Base-by-base conservation (phyloP, 2,888 invertebrate genomes). In the Marronus borbonicus region DNA sequence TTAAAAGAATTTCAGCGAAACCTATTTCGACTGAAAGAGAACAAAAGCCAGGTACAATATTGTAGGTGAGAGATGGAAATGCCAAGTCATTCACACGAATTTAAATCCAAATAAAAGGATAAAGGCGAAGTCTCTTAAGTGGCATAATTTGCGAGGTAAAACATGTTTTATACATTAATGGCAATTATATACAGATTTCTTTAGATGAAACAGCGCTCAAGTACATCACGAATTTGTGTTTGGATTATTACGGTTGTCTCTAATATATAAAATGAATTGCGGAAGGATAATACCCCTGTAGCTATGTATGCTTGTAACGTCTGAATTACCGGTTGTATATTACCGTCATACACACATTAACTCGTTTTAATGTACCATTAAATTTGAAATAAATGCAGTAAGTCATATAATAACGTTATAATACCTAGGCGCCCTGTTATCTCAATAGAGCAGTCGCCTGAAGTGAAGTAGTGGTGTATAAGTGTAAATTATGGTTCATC, bases 381-480 rank as follows among this genome's bases (percentile, higher is more conserved):
- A 70, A 70, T 70, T 70, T 70, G 77, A 70, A 77, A 77, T 77
- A 70, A 77, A 77, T 70, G 77, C 64, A 50, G n/a, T 70, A 70
- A 70, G 70, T 77, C 77, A 70, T 52, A 10, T 70, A 70, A 70
- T 36, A 70, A 14, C 70, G 55, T 55, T 70, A 70, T 70, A 70
- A 70, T 36, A 70, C 70, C 31, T 31, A 55, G 36, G 52, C 70
- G 52, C 70, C n/a, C 55, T 52, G 70, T 70, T 70, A 70, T 70
- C 70, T 70, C 70, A 70, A 70, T 55, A 55, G 36, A 55, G n/a
- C 70, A 70, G 70, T n/a, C 70, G 55, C 70, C 52, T 36, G 52
- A 55, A 55, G 17, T 55, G 70, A 55, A 20, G 55, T 8, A 36
- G 36, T 31, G 55, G 17, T 3, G 24, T 70, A 44, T 44, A 44